Evolutionary conservation across 2,888 invertebrate species (phyloP).

Genomic region (Stegophylla sp.): DNA sequence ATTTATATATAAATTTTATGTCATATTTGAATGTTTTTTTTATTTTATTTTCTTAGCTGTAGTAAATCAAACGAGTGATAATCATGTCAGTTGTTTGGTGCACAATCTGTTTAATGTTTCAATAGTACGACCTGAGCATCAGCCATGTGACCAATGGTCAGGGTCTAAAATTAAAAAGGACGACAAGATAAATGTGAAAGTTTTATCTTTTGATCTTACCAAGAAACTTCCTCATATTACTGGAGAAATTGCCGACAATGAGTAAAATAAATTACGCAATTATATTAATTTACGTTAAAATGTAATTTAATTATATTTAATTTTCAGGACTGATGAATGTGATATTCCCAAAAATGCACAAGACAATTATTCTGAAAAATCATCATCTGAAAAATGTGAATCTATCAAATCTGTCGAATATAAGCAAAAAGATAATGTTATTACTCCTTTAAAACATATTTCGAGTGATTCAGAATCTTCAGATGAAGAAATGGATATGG

Average conservation of each 20-base stretch:
- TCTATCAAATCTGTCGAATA: not conserved
- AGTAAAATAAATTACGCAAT: not conserved
- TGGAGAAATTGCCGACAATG: constrained; percentile 28
- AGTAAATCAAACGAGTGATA: constrained; percentile 54
- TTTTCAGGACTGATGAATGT: constrained; percentile 1
- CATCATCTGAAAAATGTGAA: not conserved
- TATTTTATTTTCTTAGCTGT: constrained; percentile 31
- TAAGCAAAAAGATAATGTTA: not conserved
- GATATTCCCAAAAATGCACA: not conserved
- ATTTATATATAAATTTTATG: no score
- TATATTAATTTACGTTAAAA: not conserved
- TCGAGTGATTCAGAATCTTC: not conserved
- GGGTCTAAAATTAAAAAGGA: constrained; percentile 47
- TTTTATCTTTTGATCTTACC: constrained; percentile 51
- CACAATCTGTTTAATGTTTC: constrained; percentile 48
- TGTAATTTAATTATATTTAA: constrained; percentile 15
- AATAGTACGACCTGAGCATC: constrained; percentile 47
- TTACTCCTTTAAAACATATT: not conserved
- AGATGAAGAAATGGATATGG: not conserved
- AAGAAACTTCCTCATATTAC: constrained; percentile 56
- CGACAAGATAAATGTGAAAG: constrained; percentile 34
- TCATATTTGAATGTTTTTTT: not conserved
- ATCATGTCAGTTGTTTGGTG: constrained; percentile 52
- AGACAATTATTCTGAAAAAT: not conserved
- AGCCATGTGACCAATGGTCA: constrained; percentile 17